Evolutionary conservation across 1,140 invertebrate genomes (phyloP), one percentile per base, ranked within the genome.

Genomic region (Potamilus streckersoni): DNA sequence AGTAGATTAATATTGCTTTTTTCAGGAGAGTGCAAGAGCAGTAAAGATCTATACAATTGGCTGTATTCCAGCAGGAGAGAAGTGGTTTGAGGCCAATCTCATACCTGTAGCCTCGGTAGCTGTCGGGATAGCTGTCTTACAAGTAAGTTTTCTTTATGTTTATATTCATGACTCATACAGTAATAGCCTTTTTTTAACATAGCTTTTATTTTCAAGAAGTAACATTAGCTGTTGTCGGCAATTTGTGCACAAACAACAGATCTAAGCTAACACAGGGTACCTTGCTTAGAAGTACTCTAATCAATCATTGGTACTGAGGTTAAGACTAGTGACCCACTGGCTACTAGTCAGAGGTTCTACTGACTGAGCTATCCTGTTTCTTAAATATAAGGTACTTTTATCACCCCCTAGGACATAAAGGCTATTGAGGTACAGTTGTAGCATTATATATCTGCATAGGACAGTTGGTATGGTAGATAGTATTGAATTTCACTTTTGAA

Each of bases 81-180:
- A 96, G 88, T 98, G 96, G 97, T 92, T 98, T 81, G 96, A 98
- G 89, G 92, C 93, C 82, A 96, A 98, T 91, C 92, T 97, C 76
- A 93, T 96, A 70, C 94, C 94, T 79, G 96, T 97, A 38, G 95
- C 96, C 59, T 94, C 94, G 69, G 93, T 94, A 61, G 93, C 94
- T 74, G 94, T 98, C 73, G 94, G 83, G 6, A 74, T 90, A 65
- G 89, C 88, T 55, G 82, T 89, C 13, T 69, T 90, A 59, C 88
- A 89, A 84, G 88, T 89, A 80, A 72, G 67, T 2, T 8, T 15
- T n/a, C 27, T 15, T 38, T 15, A 49, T 20, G 23, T 69, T 31
- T 19, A 38, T 31, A 16, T 12, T 8, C 23, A n/a, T 19, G 60
- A n/a, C 23, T 23, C 5, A 6, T n/a, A 14, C 6, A 60, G 19